Conservation (phyloP, 2,113 vertebrate species). For the Eurystomus gularis region DNA sequence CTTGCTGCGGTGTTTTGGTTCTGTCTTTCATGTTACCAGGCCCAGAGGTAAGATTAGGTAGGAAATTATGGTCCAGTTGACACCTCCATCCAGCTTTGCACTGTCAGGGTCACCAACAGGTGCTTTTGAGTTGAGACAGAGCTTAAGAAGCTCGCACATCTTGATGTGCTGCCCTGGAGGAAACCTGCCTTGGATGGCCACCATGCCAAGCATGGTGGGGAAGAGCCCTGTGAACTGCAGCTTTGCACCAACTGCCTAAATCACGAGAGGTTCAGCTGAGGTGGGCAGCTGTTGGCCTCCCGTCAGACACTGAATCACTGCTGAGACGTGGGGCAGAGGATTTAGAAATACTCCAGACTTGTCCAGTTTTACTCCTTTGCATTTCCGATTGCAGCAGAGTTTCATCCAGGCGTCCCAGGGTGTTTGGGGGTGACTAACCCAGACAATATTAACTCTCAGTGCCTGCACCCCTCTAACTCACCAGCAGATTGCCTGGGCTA, state of each 20-base stretch:
- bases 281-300: background rate
- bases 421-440: background rate
- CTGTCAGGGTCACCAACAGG: background rate
- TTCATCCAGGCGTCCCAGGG: background rate
- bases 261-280: background rate
- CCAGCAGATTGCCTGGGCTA: background rate
- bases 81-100: background rate
- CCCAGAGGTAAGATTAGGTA: background rate
- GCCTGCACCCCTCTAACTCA: background rate
- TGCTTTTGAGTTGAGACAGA: background rate
- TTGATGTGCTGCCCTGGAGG: background rate
- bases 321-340: background rate
- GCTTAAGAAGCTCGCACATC: background rate
- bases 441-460: background rate
- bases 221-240: background rate
- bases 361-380: background rate
- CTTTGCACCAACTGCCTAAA: background rate
- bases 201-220: rapidly evolving
- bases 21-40: background rate
- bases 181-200: background rate
- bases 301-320: background rate
- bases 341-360: background rate
- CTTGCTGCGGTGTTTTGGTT: background rate
- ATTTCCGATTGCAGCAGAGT: background rate
- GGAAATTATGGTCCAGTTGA: background rate